A percentile compares a stretch with the other conserved stretches of the same genome.
Evolutionary conservation across 2,113 vertebrate species (phyloP).

Genomic region (Myanophis thanlyinensis): DNA sequence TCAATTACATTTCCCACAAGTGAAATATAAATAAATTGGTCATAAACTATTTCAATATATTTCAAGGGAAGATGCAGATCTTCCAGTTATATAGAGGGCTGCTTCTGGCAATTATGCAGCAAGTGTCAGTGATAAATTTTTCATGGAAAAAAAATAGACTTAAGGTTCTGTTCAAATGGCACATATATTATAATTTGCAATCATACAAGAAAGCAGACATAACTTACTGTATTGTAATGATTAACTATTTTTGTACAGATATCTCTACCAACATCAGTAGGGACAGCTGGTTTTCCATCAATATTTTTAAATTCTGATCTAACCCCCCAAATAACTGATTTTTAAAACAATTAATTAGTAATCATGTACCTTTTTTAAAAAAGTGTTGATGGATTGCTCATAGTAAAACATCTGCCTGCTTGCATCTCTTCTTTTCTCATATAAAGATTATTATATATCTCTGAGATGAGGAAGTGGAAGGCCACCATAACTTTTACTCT

Average conservation of each 20-base stretch:
- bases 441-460: neutral
- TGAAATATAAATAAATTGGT: constrained; percentile 32
- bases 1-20: constrained; percentile 27
- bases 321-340: neutral
- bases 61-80: constrained; percentile 11
- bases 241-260: neutral
- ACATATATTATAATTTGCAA: constrained; percentile 9
- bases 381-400: neutral
- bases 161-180: neutral
- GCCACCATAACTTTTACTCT: neutral
- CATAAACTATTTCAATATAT: constrained; percentile 12
- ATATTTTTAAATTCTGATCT: neutral
- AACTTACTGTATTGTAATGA: neutral
- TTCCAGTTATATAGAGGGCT: constrained; percentile 24
- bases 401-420: neutral
- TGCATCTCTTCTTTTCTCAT: neutral
- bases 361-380: neutral
- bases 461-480: neutral
- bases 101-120: constrained; percentile 10
- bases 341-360: constrained; percentile 14
- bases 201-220: neutral
- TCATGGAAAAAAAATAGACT: neutral
- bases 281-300: neutral
- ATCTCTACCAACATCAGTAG: constrained; percentile 8
- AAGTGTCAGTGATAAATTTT: constrained; percentile 25